Conservation (phyloP, 1,140 invertebrate genomes). For the Chymomyza costata region DNA sequence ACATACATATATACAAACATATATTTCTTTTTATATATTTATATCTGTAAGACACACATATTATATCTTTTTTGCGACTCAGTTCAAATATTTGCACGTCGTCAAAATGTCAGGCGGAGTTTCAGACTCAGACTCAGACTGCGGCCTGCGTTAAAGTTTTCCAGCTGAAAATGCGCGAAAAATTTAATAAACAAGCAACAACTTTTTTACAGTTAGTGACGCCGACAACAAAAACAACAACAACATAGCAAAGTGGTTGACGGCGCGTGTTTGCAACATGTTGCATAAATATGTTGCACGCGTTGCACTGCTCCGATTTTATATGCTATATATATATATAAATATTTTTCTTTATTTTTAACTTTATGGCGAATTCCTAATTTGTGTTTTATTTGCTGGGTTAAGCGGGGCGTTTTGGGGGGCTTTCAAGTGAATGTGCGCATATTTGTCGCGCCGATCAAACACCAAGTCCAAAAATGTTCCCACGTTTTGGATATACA, state of each 20-base stretch:
- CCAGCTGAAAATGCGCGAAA: too few species aligned
- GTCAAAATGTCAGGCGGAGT: too few species aligned
- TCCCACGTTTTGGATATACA: conserved; percentile 65
- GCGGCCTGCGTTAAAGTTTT: too few species aligned
- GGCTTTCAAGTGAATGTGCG: neutral
- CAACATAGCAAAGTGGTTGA: conserved; percentile 41
- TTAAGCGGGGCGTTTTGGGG: neutral
- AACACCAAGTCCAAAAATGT: conserved; percentile 49
- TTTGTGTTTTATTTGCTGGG: conserved; percentile 26
- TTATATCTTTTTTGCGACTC: too few species aligned
- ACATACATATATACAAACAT: too few species aligned
- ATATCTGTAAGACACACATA: too few species aligned
- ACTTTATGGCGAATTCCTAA: conserved; percentile 51
- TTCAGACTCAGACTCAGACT: too few species aligned
- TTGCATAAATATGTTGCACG: conserved; percentile 47
- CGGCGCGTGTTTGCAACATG: conserved; percentile 46
- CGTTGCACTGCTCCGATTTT: conserved; percentile 45
- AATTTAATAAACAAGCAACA: conserved; percentile 23
- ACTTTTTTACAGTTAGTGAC: conserved; percentile 59
- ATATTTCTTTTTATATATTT: too few species aligned
- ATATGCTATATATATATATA: too few species aligned
- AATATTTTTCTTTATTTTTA: conserved; percentile 20
- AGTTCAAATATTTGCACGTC: too few species aligned
- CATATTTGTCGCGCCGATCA: conserved; percentile 56
- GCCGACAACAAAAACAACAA: conserved; percentile 19